Conservation (phyloP, 1,140 invertebrate genomes). For the Zaprionus capensis region DNA sequence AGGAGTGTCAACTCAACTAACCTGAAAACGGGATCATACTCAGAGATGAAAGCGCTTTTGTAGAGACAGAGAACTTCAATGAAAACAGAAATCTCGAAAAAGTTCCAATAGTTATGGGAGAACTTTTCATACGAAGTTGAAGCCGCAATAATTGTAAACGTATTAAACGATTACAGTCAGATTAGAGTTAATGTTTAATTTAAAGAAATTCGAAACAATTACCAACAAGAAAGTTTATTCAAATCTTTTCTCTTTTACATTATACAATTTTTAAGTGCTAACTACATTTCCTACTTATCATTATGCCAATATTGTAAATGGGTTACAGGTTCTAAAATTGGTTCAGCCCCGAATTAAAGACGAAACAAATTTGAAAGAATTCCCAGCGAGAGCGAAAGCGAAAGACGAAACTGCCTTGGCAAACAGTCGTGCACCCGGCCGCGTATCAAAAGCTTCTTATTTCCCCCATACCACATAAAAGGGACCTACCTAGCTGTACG, state of each 20-base stretch:
- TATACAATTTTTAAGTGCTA: neutral
- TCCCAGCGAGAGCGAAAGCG: neutral
- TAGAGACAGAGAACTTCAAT: no score
- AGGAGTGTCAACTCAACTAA: no score
- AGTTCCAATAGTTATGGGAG: no score
- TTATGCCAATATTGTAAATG: neutral
- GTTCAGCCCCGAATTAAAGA: neutral
- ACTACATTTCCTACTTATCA: neutral
- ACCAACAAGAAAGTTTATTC: neutral
- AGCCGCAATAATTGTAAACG: no score
- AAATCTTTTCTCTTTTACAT: neutral
- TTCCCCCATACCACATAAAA: neutral
- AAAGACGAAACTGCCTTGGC: neutral
- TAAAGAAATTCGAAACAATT: neutral
- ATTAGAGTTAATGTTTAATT: no score
- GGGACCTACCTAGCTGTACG: neutral
- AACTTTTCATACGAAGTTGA: no score
- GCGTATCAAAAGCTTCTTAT: neutral
- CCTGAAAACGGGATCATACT: no score
- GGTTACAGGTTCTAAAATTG: neutral
- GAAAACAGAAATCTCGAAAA: no score
- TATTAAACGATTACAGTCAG: no score
- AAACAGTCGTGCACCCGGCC: neutral
- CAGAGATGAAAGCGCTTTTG: no score
- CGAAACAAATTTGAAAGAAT: neutral